Percentiles rank a stretch among this genome's conserved stretches.
Conservation (phyloP, 1,140 invertebrate species). For the Leptopilina clavipes region DNA sequence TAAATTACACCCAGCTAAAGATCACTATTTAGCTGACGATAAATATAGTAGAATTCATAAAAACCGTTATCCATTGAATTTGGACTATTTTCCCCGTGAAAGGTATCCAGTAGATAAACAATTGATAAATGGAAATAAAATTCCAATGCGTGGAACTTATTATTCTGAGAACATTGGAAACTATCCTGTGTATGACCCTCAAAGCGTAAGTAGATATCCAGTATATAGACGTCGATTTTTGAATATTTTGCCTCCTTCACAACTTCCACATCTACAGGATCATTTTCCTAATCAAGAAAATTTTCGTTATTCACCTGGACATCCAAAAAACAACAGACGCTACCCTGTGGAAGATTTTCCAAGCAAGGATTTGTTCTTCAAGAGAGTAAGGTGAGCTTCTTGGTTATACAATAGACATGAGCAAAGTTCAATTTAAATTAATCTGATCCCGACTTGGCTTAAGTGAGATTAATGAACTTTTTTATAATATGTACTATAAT, state of each 20-base stretch:
- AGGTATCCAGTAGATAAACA: conserved; percentile 52
- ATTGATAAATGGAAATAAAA: conserved; percentile 62
- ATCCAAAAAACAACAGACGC: conserved; percentile 61
- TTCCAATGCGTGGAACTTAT: conserved; percentile 55
- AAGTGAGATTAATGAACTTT: too few relatives aligned
- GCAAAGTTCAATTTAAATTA: too few relatives aligned
- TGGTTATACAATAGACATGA: background rate
- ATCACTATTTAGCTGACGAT: conserved; percentile 70
- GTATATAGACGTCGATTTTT: conserved; percentile 65
- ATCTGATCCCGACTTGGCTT: too few relatives aligned
- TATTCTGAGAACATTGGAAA: background rate
- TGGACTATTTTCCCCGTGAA: conserved; percentile 59
- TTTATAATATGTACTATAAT: too few relatives aligned
- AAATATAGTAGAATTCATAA: conserved; percentile 58
- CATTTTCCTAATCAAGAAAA: conserved; percentile 65
- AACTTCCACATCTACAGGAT: conserved; percentile 63
- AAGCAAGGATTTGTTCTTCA: conserved; percentile 63
- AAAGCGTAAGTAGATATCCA: conserved; percentile 66
- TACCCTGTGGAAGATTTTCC: conserved; percentile 68
- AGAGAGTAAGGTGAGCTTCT: conserved; percentile 56
- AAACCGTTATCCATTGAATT: conserved; percentile 53
- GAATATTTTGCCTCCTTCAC: conserved; percentile 31
- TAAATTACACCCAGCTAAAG: conserved; percentile 68
- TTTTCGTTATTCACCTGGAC: conserved; percentile 60
- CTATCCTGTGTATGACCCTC: background rate